A percentile compares a stretch with the other conserved stretches of the same genome.
Conservation (phyloP, 2,888 invertebrate genomes). For the Dendrolimus houi region DNA sequence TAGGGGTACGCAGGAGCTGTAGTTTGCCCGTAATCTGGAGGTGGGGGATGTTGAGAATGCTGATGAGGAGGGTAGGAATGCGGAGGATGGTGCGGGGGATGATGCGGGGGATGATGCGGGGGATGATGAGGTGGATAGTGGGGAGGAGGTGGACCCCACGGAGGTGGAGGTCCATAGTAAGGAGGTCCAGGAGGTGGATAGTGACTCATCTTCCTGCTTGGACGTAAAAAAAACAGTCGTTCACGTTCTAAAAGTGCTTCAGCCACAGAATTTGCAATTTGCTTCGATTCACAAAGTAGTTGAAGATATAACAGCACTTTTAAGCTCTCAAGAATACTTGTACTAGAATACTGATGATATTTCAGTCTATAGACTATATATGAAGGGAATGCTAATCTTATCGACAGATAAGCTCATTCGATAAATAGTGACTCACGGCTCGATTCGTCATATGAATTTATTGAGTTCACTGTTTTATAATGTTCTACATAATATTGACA, state of each 20-base stretch:
- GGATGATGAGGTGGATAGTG: slow-evolving; percentile 15
- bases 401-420: not conserved
- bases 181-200: slow-evolving; percentile 35
- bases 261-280: too few relatives aligned
- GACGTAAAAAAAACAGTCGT: too few relatives aligned
- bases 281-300: too few relatives aligned
- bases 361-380: not conserved
- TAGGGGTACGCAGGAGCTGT: slow-evolving; percentile 38
- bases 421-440: not conserved
- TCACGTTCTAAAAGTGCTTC: not conserved
- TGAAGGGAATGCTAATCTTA: not conserved
- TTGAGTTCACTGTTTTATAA: not conserved
- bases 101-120: slow-evolving; percentile 20
- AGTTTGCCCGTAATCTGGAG: slow-evolving; percentile 25
- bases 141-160: slow-evolving; percentile 17
- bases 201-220: slow-evolving; percentile 36
- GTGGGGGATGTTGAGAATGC: slow-evolving; percentile 21
- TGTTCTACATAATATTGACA: too few relatives aligned
- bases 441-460: not conserved
- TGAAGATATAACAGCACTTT: too few relatives aligned
- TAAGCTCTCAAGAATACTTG: too few relatives aligned
- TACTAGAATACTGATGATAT: not conserved
- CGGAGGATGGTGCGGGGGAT: too few relatives aligned
- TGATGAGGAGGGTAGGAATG: slow-evolving; percentile 14
- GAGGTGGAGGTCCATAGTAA: slow-evolving; percentile 33